Percentiles rank a stretch among this genome's conserved stretches.
phyloP scores from a whole-genome alignment of 1,140 invertebrate species.

The Cardiocondyla obscurior region DNA sequence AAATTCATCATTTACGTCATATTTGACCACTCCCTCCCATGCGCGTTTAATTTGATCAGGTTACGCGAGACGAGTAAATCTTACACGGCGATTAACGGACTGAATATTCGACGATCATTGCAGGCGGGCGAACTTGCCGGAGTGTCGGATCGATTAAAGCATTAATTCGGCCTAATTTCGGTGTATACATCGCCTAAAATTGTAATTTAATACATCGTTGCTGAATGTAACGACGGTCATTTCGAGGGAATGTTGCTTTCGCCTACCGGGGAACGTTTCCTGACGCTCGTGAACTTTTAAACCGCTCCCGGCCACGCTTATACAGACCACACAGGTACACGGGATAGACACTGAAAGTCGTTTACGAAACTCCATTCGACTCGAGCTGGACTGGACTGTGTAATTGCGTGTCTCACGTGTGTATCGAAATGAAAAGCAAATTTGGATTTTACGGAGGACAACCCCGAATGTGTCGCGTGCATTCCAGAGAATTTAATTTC shows the following conservation, averaged over 20 bases:
- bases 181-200: constrained; percentile 48
- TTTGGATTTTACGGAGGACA: not conserved
- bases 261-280: not conserved
- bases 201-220: constrained; percentile 42
- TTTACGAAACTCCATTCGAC: constrained; percentile 68
- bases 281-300: constrained; percentile 46
- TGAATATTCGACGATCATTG: not conserved
- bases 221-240: constrained; percentile 14
- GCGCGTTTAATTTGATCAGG: not conserved
- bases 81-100: constrained; percentile 28
- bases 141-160: constrained; percentile 63
- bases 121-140: not conserved
- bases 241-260: constrained; percentile 30
- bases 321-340: constrained; percentile 67
- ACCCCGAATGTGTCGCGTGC: not conserved
- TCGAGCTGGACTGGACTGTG: constrained; percentile 18
- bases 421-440: constrained; percentile 50
- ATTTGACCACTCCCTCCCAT: constrained; percentile 23
- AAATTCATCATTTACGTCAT: constrained; percentile 36
- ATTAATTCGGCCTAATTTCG: constrained; percentile 64
- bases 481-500: constrained; percentile 1
- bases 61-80: constrained; percentile 20
- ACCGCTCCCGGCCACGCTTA: constrained; percentile 56
- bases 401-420: constrained; percentile 62
- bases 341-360: constrained; percentile 61